A percentile compares a stretch with the other conserved stretches of the same genome.
These are phyloP conservation scores for Ridgeia piscesae DNA, from an alignment of 1,140 invertebrate genomes.

Conservation along the genomic window DNA sequence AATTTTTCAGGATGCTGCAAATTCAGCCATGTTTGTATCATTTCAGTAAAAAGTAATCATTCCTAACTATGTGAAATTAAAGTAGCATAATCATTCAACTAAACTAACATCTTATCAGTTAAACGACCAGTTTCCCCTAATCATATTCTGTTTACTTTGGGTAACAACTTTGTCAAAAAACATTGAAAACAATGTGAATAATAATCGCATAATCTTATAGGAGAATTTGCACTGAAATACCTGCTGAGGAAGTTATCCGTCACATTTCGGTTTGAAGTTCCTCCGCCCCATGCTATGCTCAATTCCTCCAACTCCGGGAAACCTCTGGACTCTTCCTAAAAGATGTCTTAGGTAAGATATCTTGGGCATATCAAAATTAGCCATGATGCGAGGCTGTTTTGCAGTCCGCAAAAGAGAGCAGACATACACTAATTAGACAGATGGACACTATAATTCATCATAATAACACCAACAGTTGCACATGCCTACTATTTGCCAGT, in stretches of 20 bases:
- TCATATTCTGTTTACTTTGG: too few relatives aligned
- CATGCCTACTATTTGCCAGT: not conserved
- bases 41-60: not conserved
- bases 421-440: conserved; percentile 12
- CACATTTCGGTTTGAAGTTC: conserved; percentile 59
- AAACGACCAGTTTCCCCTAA: too few relatives aligned
- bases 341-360: conserved; percentile 31
- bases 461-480: not conserved
- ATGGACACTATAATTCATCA: conserved; percentile 9
- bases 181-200: not conserved
- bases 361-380: too few relatives aligned
- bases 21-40: conserved; percentile 7
- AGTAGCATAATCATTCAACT: too few relatives aligned
- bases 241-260: conserved; percentile 73
- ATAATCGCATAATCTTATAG: conserved; percentile 2
- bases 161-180: not conserved
- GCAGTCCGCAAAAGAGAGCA: not conserved
- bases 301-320: conserved; percentile 80
- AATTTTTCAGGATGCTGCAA: conserved; percentile 71
- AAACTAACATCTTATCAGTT: too few relatives aligned
- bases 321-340: conserved; percentile 72
- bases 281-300: conserved; percentile 66
- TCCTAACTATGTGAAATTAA: not conserved
- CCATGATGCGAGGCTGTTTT: not conserved
- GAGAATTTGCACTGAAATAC: conserved; percentile 20